Conservation (phyloP, 1,140 invertebrate species). For the Cyphomyrmex costatus region DNA sequence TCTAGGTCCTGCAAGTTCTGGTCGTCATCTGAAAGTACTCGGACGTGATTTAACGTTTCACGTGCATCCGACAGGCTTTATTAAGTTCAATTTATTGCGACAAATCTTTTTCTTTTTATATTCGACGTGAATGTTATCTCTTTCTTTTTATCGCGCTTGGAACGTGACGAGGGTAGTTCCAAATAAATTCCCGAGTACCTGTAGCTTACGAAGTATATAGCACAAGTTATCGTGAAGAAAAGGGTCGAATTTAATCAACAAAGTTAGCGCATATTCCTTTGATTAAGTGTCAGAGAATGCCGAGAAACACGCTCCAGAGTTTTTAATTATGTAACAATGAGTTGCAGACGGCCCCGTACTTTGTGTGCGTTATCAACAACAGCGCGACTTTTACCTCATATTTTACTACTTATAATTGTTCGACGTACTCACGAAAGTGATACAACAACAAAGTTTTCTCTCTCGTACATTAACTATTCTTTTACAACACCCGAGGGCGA, state of each 20-base stretch:
- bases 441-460: conserved; percentile 34
- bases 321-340: conserved; percentile 52
- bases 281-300: conserved; percentile 35
- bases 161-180: neutral
- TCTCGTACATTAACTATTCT: neutral
- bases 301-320: conserved; percentile 14
- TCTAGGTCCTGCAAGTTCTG: neutral
- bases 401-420: conserved; percentile 17
- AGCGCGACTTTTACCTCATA: neutral
- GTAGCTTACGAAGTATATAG: neutral
- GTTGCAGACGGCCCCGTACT: neutral
- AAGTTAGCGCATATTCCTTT: conserved; percentile 10
- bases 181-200: neutral
- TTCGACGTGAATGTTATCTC: neutral
- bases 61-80: neutral
- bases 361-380: neutral
- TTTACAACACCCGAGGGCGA: conserved; percentile 24
- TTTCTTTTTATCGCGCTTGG: neutral
- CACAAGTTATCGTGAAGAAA: neutral
- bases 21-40: neutral
- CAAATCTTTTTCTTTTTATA: neutral
- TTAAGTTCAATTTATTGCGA: conserved; percentile 34
- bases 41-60: neutral
- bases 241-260: conserved; percentile 49
- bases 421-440: conserved; percentile 23